Conservation (phyloP, 2,888 invertebrate genomes). For the Hipparchia sbordonii region DNA sequence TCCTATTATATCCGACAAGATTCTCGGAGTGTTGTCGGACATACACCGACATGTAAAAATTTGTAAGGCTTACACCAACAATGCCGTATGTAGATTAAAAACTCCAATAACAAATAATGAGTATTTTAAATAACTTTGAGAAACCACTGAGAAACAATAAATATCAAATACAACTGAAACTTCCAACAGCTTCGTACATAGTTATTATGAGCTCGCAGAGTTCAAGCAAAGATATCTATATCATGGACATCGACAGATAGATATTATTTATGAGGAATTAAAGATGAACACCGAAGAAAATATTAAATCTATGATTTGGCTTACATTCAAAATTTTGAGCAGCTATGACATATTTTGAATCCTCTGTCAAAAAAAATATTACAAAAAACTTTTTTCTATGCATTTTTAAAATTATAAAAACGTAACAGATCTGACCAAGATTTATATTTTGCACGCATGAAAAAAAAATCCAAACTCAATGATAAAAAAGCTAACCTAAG, state of each 20-base stretch:
- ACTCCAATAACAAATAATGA: too few relatives aligned
- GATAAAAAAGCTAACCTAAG: too few relatives aligned
- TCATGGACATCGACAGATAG: slow-evolving; percentile 45
- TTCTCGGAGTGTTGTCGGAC: not conserved
- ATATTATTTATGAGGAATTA: slow-evolving; percentile 38
- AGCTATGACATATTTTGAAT: not conserved
- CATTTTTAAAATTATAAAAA: too few relatives aligned
- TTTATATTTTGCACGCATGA: too few relatives aligned
- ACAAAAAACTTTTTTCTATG: too few relatives aligned
- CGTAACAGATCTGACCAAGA: too few relatives aligned
- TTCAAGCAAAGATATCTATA: slow-evolving; percentile 42
- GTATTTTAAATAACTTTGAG: too few relatives aligned
- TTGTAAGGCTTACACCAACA: not conserved
- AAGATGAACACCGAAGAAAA: slow-evolving; percentile 37
- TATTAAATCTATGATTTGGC: slow-evolving; percentile 24
- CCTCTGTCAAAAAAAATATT: too few relatives aligned
- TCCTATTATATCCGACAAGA: too few relatives aligned
- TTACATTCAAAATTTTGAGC: slow-evolving; percentile 33
- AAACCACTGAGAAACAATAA: not conserved
- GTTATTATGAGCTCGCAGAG: slow-evolving; percentile 37
- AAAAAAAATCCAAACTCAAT: too few relatives aligned
- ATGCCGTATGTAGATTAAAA: too few relatives aligned
- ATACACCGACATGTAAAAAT: not conserved
- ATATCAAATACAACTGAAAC: slow-evolving; percentile 10
- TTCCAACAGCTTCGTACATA: slow-evolving; percentile 31